These are phyloP conservation scores for Naso thynnoides DNA, from an alignment of 2,797 vertebrate genomes.

Conservation along the genomic window DNA sequence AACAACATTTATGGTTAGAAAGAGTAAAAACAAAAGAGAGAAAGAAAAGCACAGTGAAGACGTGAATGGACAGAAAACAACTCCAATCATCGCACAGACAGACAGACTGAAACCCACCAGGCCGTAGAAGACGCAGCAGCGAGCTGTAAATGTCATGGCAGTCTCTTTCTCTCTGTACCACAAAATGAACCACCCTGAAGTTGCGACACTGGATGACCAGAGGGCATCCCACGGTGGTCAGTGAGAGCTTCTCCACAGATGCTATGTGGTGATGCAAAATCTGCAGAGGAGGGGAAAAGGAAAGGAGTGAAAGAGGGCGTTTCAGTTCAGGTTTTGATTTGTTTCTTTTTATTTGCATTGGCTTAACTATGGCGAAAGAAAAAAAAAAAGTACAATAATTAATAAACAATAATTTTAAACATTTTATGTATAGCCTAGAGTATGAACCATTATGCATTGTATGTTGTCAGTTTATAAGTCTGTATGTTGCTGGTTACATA, in stretches of 20 bases:
- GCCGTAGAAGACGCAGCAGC: conserved; percentile 90
- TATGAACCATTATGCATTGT: no score
- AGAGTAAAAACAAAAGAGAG: not conserved
- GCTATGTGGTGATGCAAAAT: conserved; percentile 98
- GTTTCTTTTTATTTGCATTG: not conserved
- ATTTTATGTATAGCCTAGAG: no score
- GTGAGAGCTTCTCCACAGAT: conserved; percentile 93
- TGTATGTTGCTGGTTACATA: no score
- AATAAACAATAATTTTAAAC: no score
- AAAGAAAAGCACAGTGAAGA: not conserved
- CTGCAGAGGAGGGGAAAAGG: conserved; percentile 73
- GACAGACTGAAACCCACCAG: conserved; percentile 83
- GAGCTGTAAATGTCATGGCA: conserved; percentile 99
- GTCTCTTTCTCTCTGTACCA: conserved; percentile 94
- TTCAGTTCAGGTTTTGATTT: not conserved
- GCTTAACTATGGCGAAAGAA: not conserved
- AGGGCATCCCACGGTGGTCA: conserved; percentile 96
- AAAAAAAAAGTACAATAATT: no score
- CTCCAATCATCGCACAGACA: not conserved
- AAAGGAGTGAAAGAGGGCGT: not conserved
- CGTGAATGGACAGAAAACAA: not conserved
- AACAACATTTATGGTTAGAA: not conserved
- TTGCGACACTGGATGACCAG: conserved; percentile 97
- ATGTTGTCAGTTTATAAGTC: no score
- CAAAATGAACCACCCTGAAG: conserved; percentile 95